Conservation (phyloP, 2,797 vertebrate genomes). For the Sebastes matsubarae region DNA sequence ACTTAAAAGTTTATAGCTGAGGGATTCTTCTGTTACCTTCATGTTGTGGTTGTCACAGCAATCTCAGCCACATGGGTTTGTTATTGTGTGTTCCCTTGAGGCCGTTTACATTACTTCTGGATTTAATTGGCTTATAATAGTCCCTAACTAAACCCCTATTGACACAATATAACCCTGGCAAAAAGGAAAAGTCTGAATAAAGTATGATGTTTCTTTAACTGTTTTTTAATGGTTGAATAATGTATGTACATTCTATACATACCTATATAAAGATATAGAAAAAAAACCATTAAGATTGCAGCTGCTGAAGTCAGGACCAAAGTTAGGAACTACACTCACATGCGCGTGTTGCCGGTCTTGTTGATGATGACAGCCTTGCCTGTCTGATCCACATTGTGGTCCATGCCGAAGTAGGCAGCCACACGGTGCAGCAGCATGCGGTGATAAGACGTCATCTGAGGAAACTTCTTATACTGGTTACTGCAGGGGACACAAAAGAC, state of each 20-base stretch:
- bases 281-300: background rate
- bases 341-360: constrained; percentile 98
- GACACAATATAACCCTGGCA: background rate
- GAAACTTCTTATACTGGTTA: constrained; percentile 99
- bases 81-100: background rate
- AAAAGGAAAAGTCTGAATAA: background rate
- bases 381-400: constrained; percentile 99
- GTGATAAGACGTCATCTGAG: constrained; percentile 99
- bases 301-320: background rate
- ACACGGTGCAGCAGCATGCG: constrained; percentile 98
- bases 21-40: background rate
- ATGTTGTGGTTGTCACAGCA: background rate
- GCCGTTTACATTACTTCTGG: background rate
- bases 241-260: background rate
- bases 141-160: background rate
- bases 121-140: background rate
- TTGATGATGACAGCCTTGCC: constrained; percentile 99
- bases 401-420: constrained; percentile 99
- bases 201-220: background rate
- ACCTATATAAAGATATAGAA: background rate
- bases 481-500: constrained; percentile 66
- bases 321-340: constrained; percentile 80
- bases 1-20: background rate
- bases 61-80: background rate
- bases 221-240: background rate